Percentiles rank a stretch among this genome's conserved stretches.
phyloP scores from a whole-genome alignment of 2,113 vertebrate genomes.

The Strigops habroptila region DNA sequence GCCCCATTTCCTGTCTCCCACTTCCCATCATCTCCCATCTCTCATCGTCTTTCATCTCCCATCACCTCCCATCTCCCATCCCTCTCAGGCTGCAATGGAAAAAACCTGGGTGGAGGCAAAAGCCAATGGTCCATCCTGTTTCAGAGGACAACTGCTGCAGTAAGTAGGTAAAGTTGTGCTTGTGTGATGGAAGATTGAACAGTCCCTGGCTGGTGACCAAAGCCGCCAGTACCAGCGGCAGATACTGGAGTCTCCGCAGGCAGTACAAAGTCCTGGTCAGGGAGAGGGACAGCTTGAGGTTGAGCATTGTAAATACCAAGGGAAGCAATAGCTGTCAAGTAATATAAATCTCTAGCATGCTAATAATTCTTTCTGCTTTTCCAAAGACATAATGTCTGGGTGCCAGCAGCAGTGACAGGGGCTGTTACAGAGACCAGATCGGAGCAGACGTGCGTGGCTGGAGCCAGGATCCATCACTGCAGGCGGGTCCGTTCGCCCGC shows the following conservation, averaged over 20 bases:
- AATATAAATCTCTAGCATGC: conserved; percentile 16
- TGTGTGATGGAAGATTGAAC: not conserved
- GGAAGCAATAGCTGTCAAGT: conserved; percentile 50
- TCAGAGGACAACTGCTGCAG: conserved; percentile 44
- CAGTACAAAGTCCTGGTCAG: not conserved
- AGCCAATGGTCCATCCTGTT: conserved; percentile 60
- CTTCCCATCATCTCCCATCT: no score
- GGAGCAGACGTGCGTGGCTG: not conserved
- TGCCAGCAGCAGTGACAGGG: conserved; percentile 60
- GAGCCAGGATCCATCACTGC: not conserved
- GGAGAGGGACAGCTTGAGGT: not conserved
- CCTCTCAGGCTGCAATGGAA: conserved; percentile 44
- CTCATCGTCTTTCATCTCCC: not conserved
- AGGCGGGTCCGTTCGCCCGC: not conserved
- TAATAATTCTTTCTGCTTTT: conserved; percentile 56
- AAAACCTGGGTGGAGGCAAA: conserved; percentile 37
- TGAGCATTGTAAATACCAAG: not conserved
- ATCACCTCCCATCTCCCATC: not conserved
- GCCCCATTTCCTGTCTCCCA: not conserved
- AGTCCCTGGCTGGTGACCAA: not conserved
- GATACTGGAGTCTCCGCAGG: not conserved
- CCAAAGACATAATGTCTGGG: conserved; percentile 42
- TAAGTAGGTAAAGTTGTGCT: conserved; percentile 36
- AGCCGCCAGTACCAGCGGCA: no score
- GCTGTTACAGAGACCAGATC: conserved; percentile 21